These are phyloP conservation scores for Heliconius hermathena DNA, from an alignment of 1,140 invertebrate species.

Conservation along the genomic window DNA sequence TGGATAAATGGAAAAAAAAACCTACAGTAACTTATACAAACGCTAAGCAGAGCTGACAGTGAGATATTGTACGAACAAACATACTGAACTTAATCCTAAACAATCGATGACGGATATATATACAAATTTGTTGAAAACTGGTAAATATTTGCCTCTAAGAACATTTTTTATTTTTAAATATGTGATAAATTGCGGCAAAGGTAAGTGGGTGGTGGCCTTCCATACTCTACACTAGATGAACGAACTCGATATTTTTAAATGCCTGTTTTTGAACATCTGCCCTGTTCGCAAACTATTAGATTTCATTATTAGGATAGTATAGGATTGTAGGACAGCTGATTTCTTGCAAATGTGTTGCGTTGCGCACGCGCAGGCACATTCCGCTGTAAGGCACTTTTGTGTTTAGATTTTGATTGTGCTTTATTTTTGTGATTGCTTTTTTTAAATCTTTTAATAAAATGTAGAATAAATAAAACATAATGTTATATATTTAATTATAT, in stretches of 20 bases:
- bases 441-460: too few relatives aligned
- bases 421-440: neutral
- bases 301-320: slow-evolving; percentile 13
- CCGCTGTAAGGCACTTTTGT: neutral
- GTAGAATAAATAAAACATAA: too few relatives aligned
- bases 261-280: slow-evolving; percentile 49
- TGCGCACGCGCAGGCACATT: slow-evolving; percentile 2
- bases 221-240: slow-evolving; percentile 58
- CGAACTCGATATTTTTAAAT: slow-evolving; percentile 73
- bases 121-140: slow-evolving; percentile 49
- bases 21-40: neutral
- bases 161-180: slow-evolving; percentile 44
- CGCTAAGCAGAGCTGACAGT: slow-evolving; percentile 4
- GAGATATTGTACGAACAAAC: slow-evolving; percentile 45
- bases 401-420: slow-evolving; percentile 14
- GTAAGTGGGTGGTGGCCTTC: slow-evolving; percentile 55
- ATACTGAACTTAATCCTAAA: slow-evolving; percentile 62
- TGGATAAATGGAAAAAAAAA: neutral
- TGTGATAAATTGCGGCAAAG: slow-evolving; percentile 43
- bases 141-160: slow-evolving; percentile 32
- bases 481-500: too few relatives aligned
- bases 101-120: slow-evolving; percentile 68
- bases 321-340: slow-evolving; percentile 14
- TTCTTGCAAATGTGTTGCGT: neutral
- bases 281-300: slow-evolving; percentile 53